These are phyloP conservation scores for Mystacides longicornis DNA, from an alignment of 2,888 invertebrate species.

Conservation along the genomic window DNA sequence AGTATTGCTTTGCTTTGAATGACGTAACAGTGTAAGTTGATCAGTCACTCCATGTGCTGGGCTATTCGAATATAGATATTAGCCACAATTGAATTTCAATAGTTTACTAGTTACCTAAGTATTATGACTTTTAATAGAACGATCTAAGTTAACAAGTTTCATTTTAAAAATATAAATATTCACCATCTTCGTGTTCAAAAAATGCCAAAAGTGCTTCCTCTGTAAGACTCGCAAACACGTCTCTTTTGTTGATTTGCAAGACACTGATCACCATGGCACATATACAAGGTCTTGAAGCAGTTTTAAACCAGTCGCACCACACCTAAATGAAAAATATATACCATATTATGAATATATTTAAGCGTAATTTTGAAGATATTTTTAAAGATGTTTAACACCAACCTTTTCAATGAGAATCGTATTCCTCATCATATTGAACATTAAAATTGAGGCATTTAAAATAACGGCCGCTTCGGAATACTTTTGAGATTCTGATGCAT, in stretches of 20 bases:
- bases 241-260: conserved; percentile 20
- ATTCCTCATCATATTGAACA: conserved; percentile 18
- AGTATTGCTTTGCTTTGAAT: no score
- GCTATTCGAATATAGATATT: no score
- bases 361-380: background rate
- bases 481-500: conserved; percentile 10
- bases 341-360: no score
- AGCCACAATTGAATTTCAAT: no score
- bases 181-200: conserved; percentile 21
- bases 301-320: conserved; percentile 21
- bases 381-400: no score
- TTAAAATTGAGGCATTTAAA: conserved; percentile 18
- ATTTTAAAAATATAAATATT: background rate
- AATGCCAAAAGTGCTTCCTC: conserved; percentile 17
- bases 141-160: no score
- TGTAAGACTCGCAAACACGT: conserved; percentile 15
- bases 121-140: no score
- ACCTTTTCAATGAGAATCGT: conserved; percentile 15
- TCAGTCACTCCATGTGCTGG: no score
- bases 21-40: no score
- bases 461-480: conserved; percentile 15
- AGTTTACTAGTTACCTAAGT: no score
- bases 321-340: conserved; percentile 16
- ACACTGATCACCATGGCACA: conserved; percentile 15
- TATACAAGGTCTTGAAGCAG: conserved; percentile 14